phyloP scores from a whole-genome alignment of 1,140 invertebrate species.

The Papilio xuthus region DNA sequence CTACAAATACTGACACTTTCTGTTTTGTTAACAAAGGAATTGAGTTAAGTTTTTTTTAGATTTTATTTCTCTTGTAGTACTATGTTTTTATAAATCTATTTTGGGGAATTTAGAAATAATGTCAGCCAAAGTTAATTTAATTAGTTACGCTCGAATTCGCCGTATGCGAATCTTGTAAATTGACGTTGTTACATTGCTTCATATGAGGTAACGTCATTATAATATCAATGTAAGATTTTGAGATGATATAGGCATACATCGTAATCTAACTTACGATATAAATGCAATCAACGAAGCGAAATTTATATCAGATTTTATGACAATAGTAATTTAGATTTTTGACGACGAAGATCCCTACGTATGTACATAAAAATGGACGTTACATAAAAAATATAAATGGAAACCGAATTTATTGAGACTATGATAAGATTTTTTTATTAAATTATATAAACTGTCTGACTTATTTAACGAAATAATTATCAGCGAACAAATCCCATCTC shows the following conservation, averaged over 20 bases:
- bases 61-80: background rate
- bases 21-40: background rate
- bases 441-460: too few species aligned
- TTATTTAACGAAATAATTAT: too few species aligned
- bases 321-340: background rate
- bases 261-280: background rate
- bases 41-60: background rate
- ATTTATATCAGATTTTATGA: background rate
- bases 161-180: constrained; percentile 7
- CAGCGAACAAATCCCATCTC: too few species aligned
- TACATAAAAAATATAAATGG: too few species aligned
- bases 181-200: constrained; percentile 11
- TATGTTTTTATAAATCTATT: background rate
- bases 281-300: constrained; percentile 13
- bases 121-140: constrained; percentile 10
- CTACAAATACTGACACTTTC: too few species aligned
- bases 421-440: too few species aligned
- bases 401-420: too few species aligned
- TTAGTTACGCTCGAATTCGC: constrained; percentile 6
- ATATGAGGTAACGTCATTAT: background rate
- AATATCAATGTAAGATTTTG: constrained; percentile 14
- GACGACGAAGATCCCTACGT: background rate
- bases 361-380: too few species aligned
- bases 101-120: background rate
- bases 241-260: constrained; percentile 3